Conservation (phyloP, 2,888 invertebrate genomes). For the Neoaliturus tenellus region DNA sequence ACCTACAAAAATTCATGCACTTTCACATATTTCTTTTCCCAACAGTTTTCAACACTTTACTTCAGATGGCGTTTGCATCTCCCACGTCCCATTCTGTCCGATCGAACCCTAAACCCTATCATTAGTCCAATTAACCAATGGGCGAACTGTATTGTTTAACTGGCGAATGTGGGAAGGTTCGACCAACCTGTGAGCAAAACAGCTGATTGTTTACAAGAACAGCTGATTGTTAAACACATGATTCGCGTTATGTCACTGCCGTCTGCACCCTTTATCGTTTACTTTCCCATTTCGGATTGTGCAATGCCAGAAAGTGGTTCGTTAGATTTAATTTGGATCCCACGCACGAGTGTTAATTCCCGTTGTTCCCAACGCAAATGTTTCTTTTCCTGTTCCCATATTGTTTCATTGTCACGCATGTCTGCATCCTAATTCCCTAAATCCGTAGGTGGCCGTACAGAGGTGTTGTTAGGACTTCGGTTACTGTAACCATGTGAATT, state of each 20-base stretch:
- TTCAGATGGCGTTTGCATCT: background rate
- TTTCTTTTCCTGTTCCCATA: background rate
- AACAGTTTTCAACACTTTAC: too few species aligned
- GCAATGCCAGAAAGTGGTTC: slow-evolving; percentile 1
- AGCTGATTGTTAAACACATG: background rate
- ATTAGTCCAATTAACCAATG: slow-evolving; percentile 1
- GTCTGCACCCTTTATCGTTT: background rate
- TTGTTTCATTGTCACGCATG: background rate
- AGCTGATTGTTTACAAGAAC: background rate
- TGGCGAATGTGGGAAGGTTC: background rate
- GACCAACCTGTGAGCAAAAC: background rate
- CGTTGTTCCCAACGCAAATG: background rate
- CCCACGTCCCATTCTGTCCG: background rate
- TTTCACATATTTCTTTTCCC: too few species aligned
- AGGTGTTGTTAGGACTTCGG: too few species aligned
- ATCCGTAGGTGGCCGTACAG: too few species aligned
- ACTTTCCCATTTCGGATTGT: background rate
- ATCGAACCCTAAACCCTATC: background rate
- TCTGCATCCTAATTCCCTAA: background rate
- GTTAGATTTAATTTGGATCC: background rate
- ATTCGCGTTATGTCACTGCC: background rate
- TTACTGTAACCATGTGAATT: too few species aligned
- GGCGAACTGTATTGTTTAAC: background rate
- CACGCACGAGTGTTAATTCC: background rate
- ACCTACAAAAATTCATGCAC: too few species aligned